phyloP scores from a whole-genome alignment of 2,888 invertebrate genomes.

The Smittia aterrima region DNA sequence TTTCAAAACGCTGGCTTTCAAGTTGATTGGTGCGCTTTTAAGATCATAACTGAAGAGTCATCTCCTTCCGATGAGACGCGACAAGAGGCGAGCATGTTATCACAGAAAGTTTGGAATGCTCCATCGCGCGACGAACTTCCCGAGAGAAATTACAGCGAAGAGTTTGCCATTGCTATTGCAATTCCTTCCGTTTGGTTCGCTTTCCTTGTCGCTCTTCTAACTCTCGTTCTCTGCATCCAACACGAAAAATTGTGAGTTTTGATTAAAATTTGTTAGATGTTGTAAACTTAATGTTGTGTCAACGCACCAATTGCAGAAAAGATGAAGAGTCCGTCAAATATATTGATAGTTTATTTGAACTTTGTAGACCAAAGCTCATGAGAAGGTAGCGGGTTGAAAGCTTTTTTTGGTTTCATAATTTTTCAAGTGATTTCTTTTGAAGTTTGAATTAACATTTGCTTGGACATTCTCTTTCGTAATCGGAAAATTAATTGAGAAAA shows the following conservation, averaged over 20 bases:
- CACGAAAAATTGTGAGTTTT: conserved; percentile 76
- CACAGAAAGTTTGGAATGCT: conserved; percentile 60
- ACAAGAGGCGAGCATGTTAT: conserved; percentile 23
- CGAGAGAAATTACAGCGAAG: conserved; percentile 65
- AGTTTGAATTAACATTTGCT: no score
- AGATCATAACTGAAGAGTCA: conserved; percentile 61
- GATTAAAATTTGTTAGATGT: conserved; percentile 39
- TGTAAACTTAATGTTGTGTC: conserved; percentile 49
- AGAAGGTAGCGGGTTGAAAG: conserved; percentile 33
- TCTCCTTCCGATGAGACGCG: conserved; percentile 47
- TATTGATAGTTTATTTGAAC: conserved; percentile 68
- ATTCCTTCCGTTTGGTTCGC: conserved; percentile 68
- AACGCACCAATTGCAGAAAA: conserved; percentile 57
- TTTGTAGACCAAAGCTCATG: conserved; percentile 62
- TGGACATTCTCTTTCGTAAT: no score
- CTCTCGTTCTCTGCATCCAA: conserved; percentile 72
- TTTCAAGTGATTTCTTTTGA: no score
- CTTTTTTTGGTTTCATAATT: no score
- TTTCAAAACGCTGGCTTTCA: conserved; percentile 77
- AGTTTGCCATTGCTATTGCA: conserved; percentile 67
- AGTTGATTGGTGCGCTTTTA: conserved; percentile 87
- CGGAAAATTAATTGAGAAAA: no score
- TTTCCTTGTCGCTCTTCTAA: conserved; percentile 64
- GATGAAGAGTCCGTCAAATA: conserved; percentile 66
- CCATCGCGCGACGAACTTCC: conserved; percentile 63